These are phyloP conservation scores for Eupsilia transversa DNA, from an alignment of 2,888 invertebrate species.

Conservation along the genomic window DNA sequence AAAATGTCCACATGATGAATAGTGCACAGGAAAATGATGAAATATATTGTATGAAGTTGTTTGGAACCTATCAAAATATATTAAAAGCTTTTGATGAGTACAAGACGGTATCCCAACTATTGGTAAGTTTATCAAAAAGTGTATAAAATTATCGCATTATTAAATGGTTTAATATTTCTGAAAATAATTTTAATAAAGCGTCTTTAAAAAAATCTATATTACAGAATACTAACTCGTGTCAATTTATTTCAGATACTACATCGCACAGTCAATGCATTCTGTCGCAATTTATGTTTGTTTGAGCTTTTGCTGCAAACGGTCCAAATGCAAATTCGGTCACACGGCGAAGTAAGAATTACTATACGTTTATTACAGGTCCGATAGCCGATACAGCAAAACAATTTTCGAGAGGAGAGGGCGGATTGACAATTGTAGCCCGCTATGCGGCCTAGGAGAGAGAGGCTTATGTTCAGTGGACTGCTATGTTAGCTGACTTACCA, in stretches of 20 bases:
- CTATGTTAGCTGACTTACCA: not conserved
- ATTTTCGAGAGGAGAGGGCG: not conserved
- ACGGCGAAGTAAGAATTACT: not conserved
- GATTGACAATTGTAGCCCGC: too few relatives aligned
- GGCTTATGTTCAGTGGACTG: not conserved
- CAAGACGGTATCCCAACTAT: constrained; percentile 34
- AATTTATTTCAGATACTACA: not conserved
- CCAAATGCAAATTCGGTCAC: not conserved
- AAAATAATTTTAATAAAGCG: not conserved
- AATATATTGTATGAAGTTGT: not conserved
- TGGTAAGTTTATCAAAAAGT: constrained; percentile 37
- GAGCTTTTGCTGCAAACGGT: constrained; percentile 1
- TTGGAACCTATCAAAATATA: constrained; percentile 33
- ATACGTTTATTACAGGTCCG: not conserved
- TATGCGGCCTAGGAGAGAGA: too few relatives aligned
- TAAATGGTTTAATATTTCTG: not conserved
- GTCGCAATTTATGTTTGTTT: constrained; percentile 18
- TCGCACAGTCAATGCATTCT: constrained; percentile 7
- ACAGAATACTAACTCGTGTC: not conserved
- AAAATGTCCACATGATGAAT: not conserved
- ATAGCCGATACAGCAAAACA: too few relatives aligned
- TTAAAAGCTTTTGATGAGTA: constrained; percentile 41
- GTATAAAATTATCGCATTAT: not conserved
- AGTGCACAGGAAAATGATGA: not conserved
- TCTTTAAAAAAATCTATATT: not conserved